Base-by-base conservation (phyloP, 2,888 invertebrate genomes). In the Leucophenga maculata region DNA sequence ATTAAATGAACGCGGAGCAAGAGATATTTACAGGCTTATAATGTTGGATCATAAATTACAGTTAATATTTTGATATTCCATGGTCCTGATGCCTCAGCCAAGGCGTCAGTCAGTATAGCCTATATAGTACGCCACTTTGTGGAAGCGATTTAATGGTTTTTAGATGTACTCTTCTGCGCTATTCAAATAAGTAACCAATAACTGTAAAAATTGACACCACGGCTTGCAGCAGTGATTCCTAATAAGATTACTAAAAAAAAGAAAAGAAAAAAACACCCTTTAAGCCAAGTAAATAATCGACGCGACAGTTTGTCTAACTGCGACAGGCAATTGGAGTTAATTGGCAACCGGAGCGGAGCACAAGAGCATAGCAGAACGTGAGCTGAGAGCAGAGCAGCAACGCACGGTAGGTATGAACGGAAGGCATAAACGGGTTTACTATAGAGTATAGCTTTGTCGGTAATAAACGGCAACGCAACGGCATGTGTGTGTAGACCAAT, bases 221-320 rank as follows among this genome's bases (percentile, higher is more conserved):
- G 6, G n/a, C 6, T 13, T 4, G 46, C 14, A 4, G 2, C n/a
- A n/a, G 3, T 46, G 46, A 3, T 46, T 3, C 13, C 14, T 46
- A 46, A 4, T 46, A 8, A 46, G 46, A 46, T 2, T n/a, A n/a
- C n/a, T n/a, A n/a, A 46, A 46, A 3, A 4, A 8, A 13, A 46
- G 46, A 50, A 2, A 4, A 50, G 1, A 4, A 50, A n/a, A 13
- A 46, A 8, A 13, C 46, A n/a, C 2, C 13, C 14, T 50, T 50
- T 50, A 18, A 32, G 1, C 16, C n/a, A 8, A 59, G 66, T 60
- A 9, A 59, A 62, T 60, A 32, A 77, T 69, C 71, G 75, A 74
- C 78, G 83, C 82, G 82, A 78, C 80, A 79, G 72, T 74, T 74
- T 72, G 78, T 75, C 78, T 78, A 72, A 70, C 73, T 54, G 60